A percentile compares a stretch with the other conserved stretches of the same genome.
Evolutionary conservation across 2,797 vertebrate genomes (phyloP).

Genomic region (Myripristis murdjan): DNA sequence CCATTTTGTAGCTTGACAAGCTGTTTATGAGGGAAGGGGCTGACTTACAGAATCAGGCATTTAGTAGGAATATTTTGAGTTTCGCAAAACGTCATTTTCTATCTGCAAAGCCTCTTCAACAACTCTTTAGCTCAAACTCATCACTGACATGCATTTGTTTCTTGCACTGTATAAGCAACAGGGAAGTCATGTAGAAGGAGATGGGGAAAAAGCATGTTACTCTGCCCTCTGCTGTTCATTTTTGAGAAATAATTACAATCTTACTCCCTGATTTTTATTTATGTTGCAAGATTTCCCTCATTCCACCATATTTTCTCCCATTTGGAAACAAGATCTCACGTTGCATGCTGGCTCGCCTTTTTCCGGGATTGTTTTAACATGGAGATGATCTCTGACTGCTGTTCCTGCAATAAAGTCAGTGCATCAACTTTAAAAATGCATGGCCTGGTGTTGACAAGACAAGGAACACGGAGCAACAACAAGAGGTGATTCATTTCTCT

Average conservation of each 20-base stretch:
- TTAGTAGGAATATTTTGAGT: constrained; percentile 14
- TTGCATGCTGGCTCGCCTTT: not conserved
- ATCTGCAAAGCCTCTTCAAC: constrained; percentile 13
- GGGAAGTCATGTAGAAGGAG: not conserved
- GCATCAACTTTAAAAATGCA: constrained; percentile 62
- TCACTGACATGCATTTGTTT: constrained; percentile 18
- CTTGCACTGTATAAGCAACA: not conserved
- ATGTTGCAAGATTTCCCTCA: not conserved
- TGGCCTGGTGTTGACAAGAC: constrained; percentile 35
- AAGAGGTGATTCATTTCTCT: constrained; percentile 38
- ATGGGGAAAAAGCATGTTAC: not conserved
- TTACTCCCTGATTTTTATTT: no score
- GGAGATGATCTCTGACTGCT: constrained; percentile 43
- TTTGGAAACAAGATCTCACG: not conserved
- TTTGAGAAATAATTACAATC: not conserved
- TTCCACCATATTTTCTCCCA: not conserved
- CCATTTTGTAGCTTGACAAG: no score
- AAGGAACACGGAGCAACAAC: constrained; percentile 21
- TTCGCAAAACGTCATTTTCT: constrained; percentile 29
- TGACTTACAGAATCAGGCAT: no score
- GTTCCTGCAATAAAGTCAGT: constrained; percentile 34
- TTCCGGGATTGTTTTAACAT: constrained; percentile 3
- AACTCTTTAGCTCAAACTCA: constrained; percentile 30
- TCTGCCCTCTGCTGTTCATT: constrained; percentile 68
- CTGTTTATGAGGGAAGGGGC: not conserved